A percentile compares a stretch with the other conserved stretches of the same genome.
phyloP scores from a whole-genome alignment of 2,113 vertebrate genomes.

The Aythya baeri region DNA sequence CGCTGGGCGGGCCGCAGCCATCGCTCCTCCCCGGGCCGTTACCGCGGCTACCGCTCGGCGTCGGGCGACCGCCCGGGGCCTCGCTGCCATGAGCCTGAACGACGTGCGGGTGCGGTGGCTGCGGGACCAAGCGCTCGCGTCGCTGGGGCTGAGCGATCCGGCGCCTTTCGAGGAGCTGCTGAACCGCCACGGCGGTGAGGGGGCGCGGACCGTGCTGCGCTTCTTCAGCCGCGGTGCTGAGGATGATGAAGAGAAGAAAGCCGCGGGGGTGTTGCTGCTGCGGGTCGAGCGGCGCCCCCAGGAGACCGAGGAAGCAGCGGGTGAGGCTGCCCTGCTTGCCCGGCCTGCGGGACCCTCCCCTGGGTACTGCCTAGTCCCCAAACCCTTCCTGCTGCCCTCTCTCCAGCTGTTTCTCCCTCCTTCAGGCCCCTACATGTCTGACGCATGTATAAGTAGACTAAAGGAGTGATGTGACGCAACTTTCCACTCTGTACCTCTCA shows the following conservation, averaged over 20 bases:
- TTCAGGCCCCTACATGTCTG: accelerated
- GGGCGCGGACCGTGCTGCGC: conserved; percentile 68
- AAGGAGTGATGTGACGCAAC: background rate
- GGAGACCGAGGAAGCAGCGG: conserved; percentile 73
- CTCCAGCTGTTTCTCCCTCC: accelerated
- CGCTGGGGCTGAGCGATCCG: conserved; percentile 73
- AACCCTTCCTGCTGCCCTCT: background rate
- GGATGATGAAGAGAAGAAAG: background rate
- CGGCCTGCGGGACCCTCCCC: background rate
- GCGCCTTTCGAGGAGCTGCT: conserved; percentile 86
- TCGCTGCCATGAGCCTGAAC: conserved; percentile 67
- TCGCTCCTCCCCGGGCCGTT: conserved; percentile 17
- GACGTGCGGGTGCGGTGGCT: conserved; percentile 89
- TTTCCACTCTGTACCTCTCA: background rate
- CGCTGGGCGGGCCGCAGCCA: background rate
- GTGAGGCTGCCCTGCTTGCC: conserved; percentile 60
- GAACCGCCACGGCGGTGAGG: conserved; percentile 75
- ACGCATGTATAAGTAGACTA: background rate
- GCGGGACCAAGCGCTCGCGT: conserved; percentile 71
- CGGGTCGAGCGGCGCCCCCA: conserved; percentile 71
- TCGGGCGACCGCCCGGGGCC: background rate
- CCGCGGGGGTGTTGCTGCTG: conserved; percentile 78
- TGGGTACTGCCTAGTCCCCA: background rate
- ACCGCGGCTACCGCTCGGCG: conserved; percentile 12
- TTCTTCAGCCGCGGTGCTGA: conserved; percentile 78